Base-by-base conservation (phyloP, 2,888 invertebrate species). In the Protodeltote pygarga region DNA sequence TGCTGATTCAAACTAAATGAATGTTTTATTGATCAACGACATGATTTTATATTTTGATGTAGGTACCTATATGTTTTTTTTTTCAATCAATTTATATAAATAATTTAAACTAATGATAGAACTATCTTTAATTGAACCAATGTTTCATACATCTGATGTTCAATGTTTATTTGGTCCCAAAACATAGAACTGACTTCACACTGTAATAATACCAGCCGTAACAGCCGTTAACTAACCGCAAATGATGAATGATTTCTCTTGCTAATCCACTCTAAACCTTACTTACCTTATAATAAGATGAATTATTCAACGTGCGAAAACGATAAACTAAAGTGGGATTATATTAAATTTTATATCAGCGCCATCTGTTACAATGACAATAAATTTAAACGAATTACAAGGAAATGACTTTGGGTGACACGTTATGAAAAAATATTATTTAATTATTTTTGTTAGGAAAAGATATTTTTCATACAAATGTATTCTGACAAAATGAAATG, bases 311-410 rank as follows among this genome's bases (percentile, higher is more conserved):
- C 11, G 11, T 10, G 2, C 5, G 2, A 27, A 1, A 23, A 3
- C 3, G 15, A 27, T 33, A 35, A 40, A 29, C 23, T 37, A 35
- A 46, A 27, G 21, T 33, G 27, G 16, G 32, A 39, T 46, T n/a
- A 42, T 42, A 49, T 39, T 42, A 50, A 46, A 47, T 42, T 50
- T 34, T 42, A 42, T 42, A 50, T 42, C 34, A 42, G 27, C 46
- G 38, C 41, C 46, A 55, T 50, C 54, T 55, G 50, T 50, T 55
- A 35, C 54, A 35, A 35, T 32, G 27, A 50, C 35, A 33, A 42
- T 55, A 47, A 55, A 50, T 50, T 55, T 47, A 29, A 52, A 42
- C 42, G 37, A 46, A 33, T 45, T 49, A 27, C 11, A 24, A 46
- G 44, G 29, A 24, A 37, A 48, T 37, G 35, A 42, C 38, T 32